Evolutionary conservation across 2,888 invertebrate genomes (phyloP), one percentile per base, ranked within the genome.

Genomic region (Pogonocherus hispidulus): DNA sequence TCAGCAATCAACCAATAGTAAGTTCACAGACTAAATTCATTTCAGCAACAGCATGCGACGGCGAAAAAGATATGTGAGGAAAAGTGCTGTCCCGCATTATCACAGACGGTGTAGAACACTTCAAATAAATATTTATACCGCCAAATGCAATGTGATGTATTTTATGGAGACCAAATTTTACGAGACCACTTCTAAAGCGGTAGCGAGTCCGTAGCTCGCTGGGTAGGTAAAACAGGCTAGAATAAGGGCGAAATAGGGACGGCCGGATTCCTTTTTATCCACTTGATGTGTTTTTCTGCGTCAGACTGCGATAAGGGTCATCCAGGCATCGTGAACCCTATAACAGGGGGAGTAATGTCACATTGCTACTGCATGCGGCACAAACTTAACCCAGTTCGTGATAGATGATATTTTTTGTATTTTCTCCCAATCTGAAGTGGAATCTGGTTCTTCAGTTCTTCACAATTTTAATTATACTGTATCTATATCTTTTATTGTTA

Each of bases 281-380:
- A 80, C 81, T 81, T 79, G 82, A 81, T 79, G 80, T 82, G 81
- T 81, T 82, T 82, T 82, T 80, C 80, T 81, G 79, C 80, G 79
- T 76, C 79, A 78, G 78, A 78, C 79, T 76, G 74, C 78, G 79
- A 82, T 81, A 80, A 81, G 81, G 80, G 80, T 78, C 81, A 81
- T 81, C 78, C 79, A 79, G 78, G 79, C 77, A 75, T 75, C 74
- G 76, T 76, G 74, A 74, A 73, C 74, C 66, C 71, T 66, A 67
- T 63, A 63, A 71, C 35, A 23, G 59, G 47, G 44, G 46, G 57
- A 41, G 63, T 49, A 66, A 65, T 66, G 75, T 75, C 71, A 77
- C 75, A 75, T 76, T 73, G 69, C 67, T 75, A 69, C 66, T 70
- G 71, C 66, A 55, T 54, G 63, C 52, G 35, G 71, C 63, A 70